Evolutionary conservation across 1,140 invertebrate genomes (phyloP), one percentile per base, ranked within the genome.

Genomic region (Hylaeus volcanicus): DNA sequence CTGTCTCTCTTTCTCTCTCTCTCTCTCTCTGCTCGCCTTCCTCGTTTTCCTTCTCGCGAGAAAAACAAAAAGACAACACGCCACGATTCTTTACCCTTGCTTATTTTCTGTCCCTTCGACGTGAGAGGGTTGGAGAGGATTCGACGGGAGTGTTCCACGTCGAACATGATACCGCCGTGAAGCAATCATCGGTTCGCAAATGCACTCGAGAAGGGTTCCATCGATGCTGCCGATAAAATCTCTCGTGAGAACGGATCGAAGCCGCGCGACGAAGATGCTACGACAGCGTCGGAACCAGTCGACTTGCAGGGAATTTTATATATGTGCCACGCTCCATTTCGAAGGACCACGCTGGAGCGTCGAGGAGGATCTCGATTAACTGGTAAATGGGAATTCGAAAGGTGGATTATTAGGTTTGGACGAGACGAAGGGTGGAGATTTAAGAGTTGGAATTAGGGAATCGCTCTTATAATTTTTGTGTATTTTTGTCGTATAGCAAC

Each of bases 141-240:
- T 8, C 5, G 8, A 5, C 0, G 14, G 37, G 5, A 0, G 2
- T 5, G 51, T 53, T 26, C 26, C 55, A 53, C 55, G 71, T 75
- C 74, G 79, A 81, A 70, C 74, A 63, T 68, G 79, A 76, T 70
- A 68, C 12, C 60, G 37, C 37, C 51, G 61, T 53, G 77, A 65
- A 65, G 77, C 71, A 74, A 79, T 79, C 77, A 79, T 79, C 61
- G 77, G 63, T 39, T 75, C 55, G 53, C 63, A 75, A 81, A 81
- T 81, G 79, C 65, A 61, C 53, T 45, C 55, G 72, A 12, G 72
- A 55, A n/a, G 48, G 75, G 64, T 81, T 75, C 48, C 73, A 53
- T 80, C 63, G 78, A 37, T 5, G 12, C 0, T 39, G 26, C 12
- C 45, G 79, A 66, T 81, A 68, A 81, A 75, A 75, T 81, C 79